Base-by-base conservation (phyloP, 2,797 vertebrate species). In the Acanthopagrus latus region DNA sequence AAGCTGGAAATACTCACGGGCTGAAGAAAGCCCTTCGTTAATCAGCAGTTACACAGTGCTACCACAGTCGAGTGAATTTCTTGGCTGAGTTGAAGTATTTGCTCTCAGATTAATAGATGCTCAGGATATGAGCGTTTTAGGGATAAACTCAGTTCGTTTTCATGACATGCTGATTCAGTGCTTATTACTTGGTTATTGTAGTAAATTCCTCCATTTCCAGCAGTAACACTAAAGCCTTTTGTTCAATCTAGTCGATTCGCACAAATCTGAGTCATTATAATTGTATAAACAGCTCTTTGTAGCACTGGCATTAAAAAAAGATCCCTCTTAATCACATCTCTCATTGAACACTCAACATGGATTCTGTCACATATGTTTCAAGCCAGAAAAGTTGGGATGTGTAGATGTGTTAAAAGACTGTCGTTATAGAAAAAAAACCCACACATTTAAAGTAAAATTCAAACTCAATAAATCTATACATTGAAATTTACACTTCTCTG, bases 31-130 rank as follows among this genome's bases (percentile, higher is more conserved):
- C 41, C 1, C 6, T 81, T 48, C 51, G 17, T 38, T 6, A 50
- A 47, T 57, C 59, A 51, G 23, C 56, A 41, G 21, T 29, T 54
- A 27, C 43, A 65, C 1, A 66, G 55, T 41, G 27, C 43, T 50
- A 25, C 60, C 17, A 51, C 54, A 58, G 47, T 68, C 20, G 54
- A 62, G 25, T 54, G 65, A 48, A 72, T 69, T 64, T 78, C 47
- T 23, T 16, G 55, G 21, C 20, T 38, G 29, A 25, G 65, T 21
- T 84, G 68, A 79, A 86, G 69, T 69, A 70, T 62, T 56, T 41
- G 16, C 56, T 71, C 59, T 33, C 27, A 33, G 23, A 21, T 64
- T 29, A 55, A 50, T 56, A 27, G 43, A 80, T 48, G 80, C 71
- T 67, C 52, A 13, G 64, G 73, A 63, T 50, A 7, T 57, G 16